A percentile compares a stretch with the other conserved stretches of the same genome.
These are phyloP conservation scores for Esperia sulphurella DNA, from an alignment of 2,888 invertebrate species.

Conservation along the genomic window DNA sequence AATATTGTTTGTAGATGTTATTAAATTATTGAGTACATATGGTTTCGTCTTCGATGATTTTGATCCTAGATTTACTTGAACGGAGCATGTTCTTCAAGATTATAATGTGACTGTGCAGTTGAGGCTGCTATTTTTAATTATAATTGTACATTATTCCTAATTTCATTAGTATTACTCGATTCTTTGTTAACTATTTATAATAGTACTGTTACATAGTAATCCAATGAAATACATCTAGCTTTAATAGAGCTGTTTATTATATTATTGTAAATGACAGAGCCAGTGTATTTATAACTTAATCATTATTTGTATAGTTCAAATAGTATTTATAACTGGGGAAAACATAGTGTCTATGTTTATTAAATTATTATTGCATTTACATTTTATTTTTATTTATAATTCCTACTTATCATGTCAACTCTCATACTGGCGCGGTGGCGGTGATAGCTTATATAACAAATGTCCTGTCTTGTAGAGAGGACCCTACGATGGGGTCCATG, in stretches of 20 bases:
- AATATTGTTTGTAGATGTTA: conserved; percentile 32
- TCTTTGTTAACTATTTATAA: conserved; percentile 79
- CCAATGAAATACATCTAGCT: conserved; percentile 71
- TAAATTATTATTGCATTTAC: conserved; percentile 72
- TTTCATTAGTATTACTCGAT: conserved; percentile 66
- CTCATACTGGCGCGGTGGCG: no score
- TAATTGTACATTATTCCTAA: conserved; percentile 67
- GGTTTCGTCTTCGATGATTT: conserved; percentile 30
- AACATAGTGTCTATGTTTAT: conserved; percentile 67
- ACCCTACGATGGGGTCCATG: no score
- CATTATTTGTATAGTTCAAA: conserved; percentile 78
- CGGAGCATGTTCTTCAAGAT: conserved; percentile 5
- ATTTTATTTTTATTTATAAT: conserved; percentile 2
- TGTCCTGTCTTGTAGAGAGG: no score
- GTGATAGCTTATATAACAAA: no score
- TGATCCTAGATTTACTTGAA: conserved; percentile 8
- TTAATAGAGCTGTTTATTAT: conserved; percentile 74
- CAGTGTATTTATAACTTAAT: conserved; percentile 77
- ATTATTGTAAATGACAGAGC: conserved; percentile 74
- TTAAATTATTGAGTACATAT: conserved; percentile 52
- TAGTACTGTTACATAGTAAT: conserved; percentile 67
- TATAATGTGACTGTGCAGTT: conserved; percentile 31
- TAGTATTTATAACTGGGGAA: conserved; percentile 70
- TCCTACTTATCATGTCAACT: no score
- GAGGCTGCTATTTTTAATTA: conserved; percentile 48